Evolutionary conservation across 2,113 vertebrate species (phyloP).

Genomic region (Hyperoodon ampullatus): DNA sequence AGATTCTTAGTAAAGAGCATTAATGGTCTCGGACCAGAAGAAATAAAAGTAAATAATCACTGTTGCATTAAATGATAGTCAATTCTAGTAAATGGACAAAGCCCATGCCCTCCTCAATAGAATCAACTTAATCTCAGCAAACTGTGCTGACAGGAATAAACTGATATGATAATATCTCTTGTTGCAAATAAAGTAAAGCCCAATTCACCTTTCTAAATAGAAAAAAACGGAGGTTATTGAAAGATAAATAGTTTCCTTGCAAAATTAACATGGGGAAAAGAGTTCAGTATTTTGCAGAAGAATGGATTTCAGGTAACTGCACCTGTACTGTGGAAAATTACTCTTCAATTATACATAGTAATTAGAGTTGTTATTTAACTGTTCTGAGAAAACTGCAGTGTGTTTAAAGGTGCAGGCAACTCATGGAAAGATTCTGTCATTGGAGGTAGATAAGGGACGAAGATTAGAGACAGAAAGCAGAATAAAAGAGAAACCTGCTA

Average conservation of each 20-base stretch:
- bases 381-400: conserved; percentile 60
- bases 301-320: conserved; percentile 73
- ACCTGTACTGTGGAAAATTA: conserved; percentile 75
- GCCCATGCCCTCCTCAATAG: background rate
- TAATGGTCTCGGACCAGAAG: background rate
- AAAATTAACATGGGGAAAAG: conserved; percentile 16
- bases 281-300: conserved; percentile 55
- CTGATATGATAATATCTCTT: conserved; percentile 7
- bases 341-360: conserved; percentile 67
- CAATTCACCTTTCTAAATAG: conserved; percentile 38
- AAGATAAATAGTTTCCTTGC: conserved; percentile 52
- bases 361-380: conserved; percentile 78
- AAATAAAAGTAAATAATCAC: conserved; percentile 32
- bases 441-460: background rate
- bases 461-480: background rate
- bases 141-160: background rate
- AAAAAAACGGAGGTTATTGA: conserved; percentile 23
- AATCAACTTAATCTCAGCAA: conserved; percentile 5
- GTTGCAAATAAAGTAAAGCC: conserved; percentile 35
- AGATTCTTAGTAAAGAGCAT: background rate
- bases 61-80: background rate
- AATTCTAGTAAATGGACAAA: background rate
- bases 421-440: conserved; percentile 25
- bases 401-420: background rate
- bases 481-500: conserved; percentile 23